phyloP scores from a whole-genome alignment of 1,140 invertebrate genomes.

The Drosophila mojavensis region DNA sequence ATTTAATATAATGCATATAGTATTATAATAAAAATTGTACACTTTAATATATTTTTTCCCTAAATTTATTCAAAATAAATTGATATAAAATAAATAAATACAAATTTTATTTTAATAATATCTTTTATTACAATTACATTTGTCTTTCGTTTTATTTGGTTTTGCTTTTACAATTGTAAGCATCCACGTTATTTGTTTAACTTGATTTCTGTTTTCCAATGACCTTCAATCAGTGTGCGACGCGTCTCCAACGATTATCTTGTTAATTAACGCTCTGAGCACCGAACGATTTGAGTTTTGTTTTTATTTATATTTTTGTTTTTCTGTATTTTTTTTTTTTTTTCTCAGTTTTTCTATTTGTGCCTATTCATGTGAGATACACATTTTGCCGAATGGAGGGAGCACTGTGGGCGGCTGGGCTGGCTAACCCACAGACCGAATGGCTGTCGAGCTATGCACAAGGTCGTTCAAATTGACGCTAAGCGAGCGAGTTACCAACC shows the following conservation, averaged over 20 bases:
- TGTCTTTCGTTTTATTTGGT: neutral
- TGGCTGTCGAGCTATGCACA: conserved; percentile 28
- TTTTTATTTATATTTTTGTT: conserved; percentile 3
- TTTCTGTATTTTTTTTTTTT: neutral
- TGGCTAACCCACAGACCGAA: conserved; percentile 18
- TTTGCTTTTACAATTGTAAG: neutral
- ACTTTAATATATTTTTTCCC: too few species aligned
- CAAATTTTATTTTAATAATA: too few species aligned
- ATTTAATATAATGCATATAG: too few species aligned
- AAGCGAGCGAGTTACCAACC: too few species aligned
- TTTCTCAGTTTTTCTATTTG: conserved; percentile 4
- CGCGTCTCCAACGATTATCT: conserved; percentile 62
- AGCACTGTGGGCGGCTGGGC: conserved; percentile 32
- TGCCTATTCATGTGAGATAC: conserved; percentile 19
- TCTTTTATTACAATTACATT: neutral
- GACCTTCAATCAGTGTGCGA: conserved; percentile 24
- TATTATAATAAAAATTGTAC: too few species aligned
- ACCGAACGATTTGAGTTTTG: conserved; percentile 8
- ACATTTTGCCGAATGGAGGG: conserved; percentile 22
- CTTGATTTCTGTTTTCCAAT: neutral
- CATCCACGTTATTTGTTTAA: neutral
- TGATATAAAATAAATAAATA: too few species aligned
- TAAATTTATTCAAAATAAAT: too few species aligned
- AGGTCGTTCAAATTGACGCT: conserved; percentile 60
- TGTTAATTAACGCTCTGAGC: conserved; percentile 59